phyloP scores from a whole-genome alignment of 1,140 invertebrate genomes.

The Polyergus mexicanus region DNA sequence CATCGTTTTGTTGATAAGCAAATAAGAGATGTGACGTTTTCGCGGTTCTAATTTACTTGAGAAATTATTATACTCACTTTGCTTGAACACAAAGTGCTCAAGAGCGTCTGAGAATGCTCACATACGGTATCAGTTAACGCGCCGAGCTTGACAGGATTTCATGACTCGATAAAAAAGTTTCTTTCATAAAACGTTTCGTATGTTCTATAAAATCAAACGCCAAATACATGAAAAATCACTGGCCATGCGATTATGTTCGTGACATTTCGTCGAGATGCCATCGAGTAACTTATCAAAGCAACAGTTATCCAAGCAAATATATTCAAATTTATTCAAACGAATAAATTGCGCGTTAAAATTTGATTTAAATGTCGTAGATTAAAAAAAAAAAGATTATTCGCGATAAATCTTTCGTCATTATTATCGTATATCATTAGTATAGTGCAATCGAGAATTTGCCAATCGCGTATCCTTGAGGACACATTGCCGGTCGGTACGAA shows the following conservation, averaged over 20 bases:
- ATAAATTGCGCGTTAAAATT: background rate
- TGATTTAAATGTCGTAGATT: background rate
- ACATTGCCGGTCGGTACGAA: background rate
- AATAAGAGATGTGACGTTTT: constrained; percentile 48
- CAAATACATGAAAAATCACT: no score
- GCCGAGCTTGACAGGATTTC: background rate
- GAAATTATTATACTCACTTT: constrained; percentile 43
- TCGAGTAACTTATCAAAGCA: no score
- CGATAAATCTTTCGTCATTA: constrained; percentile 17
- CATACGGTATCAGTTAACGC: background rate
- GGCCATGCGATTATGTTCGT: no score
- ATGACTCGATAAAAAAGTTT: background rate
- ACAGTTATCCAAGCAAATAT: no score
- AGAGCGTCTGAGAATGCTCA: background rate
- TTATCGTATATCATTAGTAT: background rate
- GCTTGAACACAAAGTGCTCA: background rate
- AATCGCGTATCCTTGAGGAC: constrained; percentile 2
- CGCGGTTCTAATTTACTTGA: constrained; percentile 20
- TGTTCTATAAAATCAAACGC: background rate
- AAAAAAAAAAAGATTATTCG: constrained; percentile 21
- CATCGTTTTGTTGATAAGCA: constrained; percentile 60
- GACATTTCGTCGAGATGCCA: no score
- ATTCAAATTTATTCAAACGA: no score
- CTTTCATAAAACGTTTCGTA: background rate
- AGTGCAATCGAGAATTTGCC: background rate